phyloP scores from a whole-genome alignment of 2,797 vertebrate genomes.

The Thripadectes ignobilis region DNA sequence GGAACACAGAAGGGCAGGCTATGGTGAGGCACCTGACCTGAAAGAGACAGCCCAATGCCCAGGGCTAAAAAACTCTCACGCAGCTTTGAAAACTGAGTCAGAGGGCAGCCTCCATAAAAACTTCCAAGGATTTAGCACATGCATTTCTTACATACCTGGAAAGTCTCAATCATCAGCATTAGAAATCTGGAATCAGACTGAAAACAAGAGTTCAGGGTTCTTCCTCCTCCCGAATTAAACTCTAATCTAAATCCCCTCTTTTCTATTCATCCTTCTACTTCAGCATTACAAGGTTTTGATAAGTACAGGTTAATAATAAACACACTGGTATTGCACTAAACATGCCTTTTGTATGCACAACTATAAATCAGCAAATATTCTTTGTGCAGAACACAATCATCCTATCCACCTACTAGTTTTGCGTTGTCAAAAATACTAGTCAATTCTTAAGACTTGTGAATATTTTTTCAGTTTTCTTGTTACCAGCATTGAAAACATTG shows the following conservation, averaged over 20 bases:
- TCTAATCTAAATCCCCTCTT: neutral
- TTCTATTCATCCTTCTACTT: neutral
- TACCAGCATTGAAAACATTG: neutral
- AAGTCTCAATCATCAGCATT: neutral
- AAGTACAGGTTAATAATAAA: neutral
- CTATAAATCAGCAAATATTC: neutral
- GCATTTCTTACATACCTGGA: neutral
- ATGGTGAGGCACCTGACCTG: neutral
- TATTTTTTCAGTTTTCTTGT: neutral
- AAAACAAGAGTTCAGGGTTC: neutral
- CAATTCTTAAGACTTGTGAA: neutral
- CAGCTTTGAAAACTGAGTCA: conserved; percentile 20
- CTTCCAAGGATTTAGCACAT: neutral
- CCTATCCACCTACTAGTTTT: neutral
- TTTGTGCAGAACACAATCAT: neutral
- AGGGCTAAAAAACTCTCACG: neutral
- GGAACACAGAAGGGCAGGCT: neutral
- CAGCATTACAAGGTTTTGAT: neutral
- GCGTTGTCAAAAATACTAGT: neutral
- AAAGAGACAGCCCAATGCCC: neutral
- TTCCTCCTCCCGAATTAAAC: neutral
- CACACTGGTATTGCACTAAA: neutral
- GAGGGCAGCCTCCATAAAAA: neutral
- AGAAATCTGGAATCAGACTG: neutral
- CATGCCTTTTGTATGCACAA: neutral